Base-by-base conservation (phyloP, 2,113 vertebrate genomes). In the Meriones unguiculatus region DNA sequence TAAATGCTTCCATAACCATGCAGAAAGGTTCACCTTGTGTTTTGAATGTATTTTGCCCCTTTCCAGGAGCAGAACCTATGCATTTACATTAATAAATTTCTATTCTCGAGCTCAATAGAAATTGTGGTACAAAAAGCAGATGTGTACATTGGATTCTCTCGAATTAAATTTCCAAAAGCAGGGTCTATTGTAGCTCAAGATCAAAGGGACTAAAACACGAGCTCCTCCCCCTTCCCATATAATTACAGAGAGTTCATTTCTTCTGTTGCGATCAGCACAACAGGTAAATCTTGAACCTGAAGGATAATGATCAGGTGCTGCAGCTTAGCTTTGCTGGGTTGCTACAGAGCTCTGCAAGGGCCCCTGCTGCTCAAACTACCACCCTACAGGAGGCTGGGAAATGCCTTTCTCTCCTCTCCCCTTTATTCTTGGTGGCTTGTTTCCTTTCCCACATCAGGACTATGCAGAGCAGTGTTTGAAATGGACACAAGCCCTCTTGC, bases 111-210 rank as follows among this genome's bases (percentile, higher is more conserved):
- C 95, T 98, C 96, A 94, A 94, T 82, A 98, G 97, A 94, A 97
- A 96, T 1, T 28, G 82, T 87, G 35, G 72, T 85, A 94, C 95
- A 96, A 97, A 95, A 98, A 97, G 97, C 97, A 98, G 98, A 98
- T 98, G 97, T 82, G 97, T 95, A 92, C 1, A 7, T 94, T 94
- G 93, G 94, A 80, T 94, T 95, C 97, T 97, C 97, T 97, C 97
- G 97, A 97, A 98, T 98, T 95, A 91, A 95, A 97, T 97, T 98
- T 98, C 96, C 97, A 93, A 95, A 97, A 97, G 98, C 97, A 76
- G 77, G 93, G 95, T n/a, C 94, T 78, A 95, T 95, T 97, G 95
- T 78, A 96, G 90, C 93, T 97, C 75, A 70, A 97, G 90, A 98
- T 98, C 98, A 98, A 97, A 99, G 97, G 78, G 95, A 81, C 96